phyloP scores from a whole-genome alignment of 2,113 vertebrate genomes.

The Rhabdomys dilectus region DNA sequence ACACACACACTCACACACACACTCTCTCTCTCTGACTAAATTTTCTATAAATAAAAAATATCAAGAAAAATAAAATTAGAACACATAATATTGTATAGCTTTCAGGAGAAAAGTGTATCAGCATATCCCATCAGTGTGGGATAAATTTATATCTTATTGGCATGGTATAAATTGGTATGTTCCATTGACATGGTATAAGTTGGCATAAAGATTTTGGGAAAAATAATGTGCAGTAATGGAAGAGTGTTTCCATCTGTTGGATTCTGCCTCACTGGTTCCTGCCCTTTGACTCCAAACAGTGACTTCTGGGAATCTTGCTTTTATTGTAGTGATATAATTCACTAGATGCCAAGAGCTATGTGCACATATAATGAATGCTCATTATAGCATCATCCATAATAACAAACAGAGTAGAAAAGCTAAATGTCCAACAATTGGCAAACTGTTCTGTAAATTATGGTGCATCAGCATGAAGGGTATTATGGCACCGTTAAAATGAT shows the following conservation, averaged over 20 bases:
- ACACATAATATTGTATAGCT: background rate
- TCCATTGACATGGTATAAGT: background rate
- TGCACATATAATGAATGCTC: constrained; percentile 35
- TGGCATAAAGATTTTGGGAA: background rate
- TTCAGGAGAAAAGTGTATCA: background rate
- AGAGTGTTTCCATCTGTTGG: background rate
- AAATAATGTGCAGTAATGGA: background rate
- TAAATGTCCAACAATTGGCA: constrained; percentile 54
- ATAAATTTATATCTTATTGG: background rate
- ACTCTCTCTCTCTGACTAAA: background rate
- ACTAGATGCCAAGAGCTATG: constrained; percentile 35
- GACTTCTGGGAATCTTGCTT: constrained; percentile 55
- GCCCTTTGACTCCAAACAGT: constrained; percentile 49
- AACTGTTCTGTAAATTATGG: constrained; percentile 64
- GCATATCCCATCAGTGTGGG: rapidly evolving
- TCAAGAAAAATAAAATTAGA: constrained; percentile 26
- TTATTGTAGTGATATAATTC: constrained; percentile 57
- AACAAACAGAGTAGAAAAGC: constrained; percentile 56
- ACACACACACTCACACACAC: too few relatives aligned
- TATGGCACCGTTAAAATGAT: constrained; percentile 59
- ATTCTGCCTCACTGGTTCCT: constrained; percentile 12
- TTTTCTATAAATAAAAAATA: constrained; percentile 4
- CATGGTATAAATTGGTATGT: background rate
- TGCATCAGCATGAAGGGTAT: constrained; percentile 35
- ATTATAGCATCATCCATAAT: constrained; percentile 14